These are phyloP conservation scores for Mycetomoellerius zeteki DNA, from an alignment of 1,140 invertebrate genomes.

Conservation along the genomic window DNA sequence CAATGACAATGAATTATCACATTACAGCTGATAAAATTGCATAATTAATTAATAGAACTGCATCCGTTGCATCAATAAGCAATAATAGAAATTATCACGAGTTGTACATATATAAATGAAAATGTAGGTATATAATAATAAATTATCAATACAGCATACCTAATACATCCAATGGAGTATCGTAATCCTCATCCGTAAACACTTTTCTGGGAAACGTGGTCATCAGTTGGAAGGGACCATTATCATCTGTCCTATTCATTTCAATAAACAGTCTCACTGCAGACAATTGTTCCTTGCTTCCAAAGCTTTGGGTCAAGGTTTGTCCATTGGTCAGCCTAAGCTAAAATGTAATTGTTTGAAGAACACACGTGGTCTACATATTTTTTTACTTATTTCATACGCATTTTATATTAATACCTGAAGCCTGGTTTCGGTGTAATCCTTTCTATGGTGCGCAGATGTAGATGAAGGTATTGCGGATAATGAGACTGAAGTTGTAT, in stretches of 20 bases:
- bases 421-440: slow-evolving; percentile 89
- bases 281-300: slow-evolving; percentile 95
- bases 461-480: slow-evolving; percentile 62
- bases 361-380: neutral
- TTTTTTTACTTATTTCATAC: neutral
- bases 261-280: slow-evolving; percentile 95
- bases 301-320: slow-evolving; percentile 92
- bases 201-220: slow-evolving; percentile 95
- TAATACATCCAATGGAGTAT: slow-evolving; percentile 93
- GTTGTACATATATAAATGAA: neutral
- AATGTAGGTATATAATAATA: slow-evolving; percentile 8
- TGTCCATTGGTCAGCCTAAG: slow-evolving; percentile 90
- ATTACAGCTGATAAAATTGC: neutral
- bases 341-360: slow-evolving; percentile 68
- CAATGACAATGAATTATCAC: neutral
- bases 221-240: slow-evolving; percentile 92
- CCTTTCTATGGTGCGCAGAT: slow-evolving; percentile 84
- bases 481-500: slow-evolving; percentile 70
- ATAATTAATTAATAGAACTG: neutral
- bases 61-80: neutral
- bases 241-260: slow-evolving; percentile 91
- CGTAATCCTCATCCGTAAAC: slow-evolving; percentile 95
- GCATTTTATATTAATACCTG: slow-evolving; percentile 87
- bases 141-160: slow-evolving; percentile 87
- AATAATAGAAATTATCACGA: neutral